phyloP scores from a whole-genome alignment of 2,888 invertebrate species.

The Meiosimyza platycephala region DNA sequence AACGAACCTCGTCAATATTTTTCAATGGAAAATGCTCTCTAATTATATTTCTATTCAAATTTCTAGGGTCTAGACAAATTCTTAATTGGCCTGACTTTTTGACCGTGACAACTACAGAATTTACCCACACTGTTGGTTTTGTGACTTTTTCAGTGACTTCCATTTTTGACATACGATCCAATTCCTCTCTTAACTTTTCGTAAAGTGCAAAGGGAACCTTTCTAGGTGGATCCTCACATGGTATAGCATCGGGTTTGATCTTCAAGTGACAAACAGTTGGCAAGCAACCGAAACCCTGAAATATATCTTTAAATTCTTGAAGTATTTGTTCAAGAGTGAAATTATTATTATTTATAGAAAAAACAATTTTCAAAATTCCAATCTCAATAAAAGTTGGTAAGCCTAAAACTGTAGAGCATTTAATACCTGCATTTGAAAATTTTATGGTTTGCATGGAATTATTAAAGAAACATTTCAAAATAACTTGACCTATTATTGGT shows the following conservation, averaged over 20 bases:
- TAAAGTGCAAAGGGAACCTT: slow-evolving; percentile 31
- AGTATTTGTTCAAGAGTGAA: too few species aligned
- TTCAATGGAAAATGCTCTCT: slow-evolving; percentile 28
- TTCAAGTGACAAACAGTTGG: slow-evolving; percentile 10
- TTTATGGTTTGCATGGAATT: not conserved
- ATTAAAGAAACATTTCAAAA: not conserved
- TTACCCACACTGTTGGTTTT: slow-evolving; percentile 28
- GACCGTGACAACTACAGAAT: slow-evolving; percentile 19
- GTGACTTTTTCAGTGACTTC: slow-evolving; percentile 23
- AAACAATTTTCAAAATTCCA: too few species aligned
- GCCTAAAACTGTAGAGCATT: slow-evolving; percentile 27
- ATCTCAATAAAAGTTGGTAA: slow-evolving; percentile 5
- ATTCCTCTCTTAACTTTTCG: slow-evolving; percentile 9
- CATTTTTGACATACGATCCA: slow-evolving; percentile 20
- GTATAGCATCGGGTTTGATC: not conserved
- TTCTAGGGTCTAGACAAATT: slow-evolving; percentile 27
- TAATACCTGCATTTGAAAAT: slow-evolving; percentile 9
- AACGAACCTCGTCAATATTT: slow-evolving; percentile 30
- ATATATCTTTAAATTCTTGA: too few species aligned
- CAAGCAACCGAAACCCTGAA: too few species aligned
- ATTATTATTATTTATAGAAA: too few species aligned
- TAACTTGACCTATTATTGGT: slow-evolving; percentile 1
- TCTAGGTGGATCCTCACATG: slow-evolving; percentile 25
- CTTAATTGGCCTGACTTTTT: slow-evolving; percentile 18
- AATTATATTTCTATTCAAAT: slow-evolving; percentile 30